These are phyloP conservation scores for Diarsia mendica DNA, from an alignment of 2,888 invertebrate genomes.

Conservation along the genomic window DNA sequence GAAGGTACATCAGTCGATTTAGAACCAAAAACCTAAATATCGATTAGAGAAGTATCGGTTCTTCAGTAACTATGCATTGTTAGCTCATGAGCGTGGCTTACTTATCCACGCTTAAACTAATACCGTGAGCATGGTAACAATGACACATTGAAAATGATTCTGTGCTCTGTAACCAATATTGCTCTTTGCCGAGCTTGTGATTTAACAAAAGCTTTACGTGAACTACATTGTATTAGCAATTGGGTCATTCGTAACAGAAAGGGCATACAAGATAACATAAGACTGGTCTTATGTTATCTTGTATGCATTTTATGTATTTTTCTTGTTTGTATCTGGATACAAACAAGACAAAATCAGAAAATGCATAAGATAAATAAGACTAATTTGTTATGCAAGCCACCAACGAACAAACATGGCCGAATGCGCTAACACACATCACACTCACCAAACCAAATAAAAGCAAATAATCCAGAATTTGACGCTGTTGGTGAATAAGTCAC, in stretches of 20 bases:
- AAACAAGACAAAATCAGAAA: not conserved
- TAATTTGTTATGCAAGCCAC: not conserved
- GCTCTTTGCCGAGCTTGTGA: not conserved
- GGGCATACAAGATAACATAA: not conserved
- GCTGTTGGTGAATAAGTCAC: not conserved
- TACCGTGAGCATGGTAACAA: not conserved
- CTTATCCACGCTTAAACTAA: not conserved
- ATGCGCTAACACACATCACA: slow-evolving; percentile 21
- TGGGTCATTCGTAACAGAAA: not conserved
- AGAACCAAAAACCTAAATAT: not conserved
- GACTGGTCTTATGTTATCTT: too few species aligned
- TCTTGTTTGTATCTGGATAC: too few species aligned
- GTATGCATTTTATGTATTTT: too few species aligned
- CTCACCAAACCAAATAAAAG: not conserved
- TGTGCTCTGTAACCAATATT: not conserved
- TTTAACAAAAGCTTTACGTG: not conserved
- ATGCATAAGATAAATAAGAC: not conserved
- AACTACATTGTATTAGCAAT: not conserved
- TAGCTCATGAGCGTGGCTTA: slow-evolving; percentile 10
- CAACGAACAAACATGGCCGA: not conserved
- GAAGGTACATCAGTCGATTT: not conserved
- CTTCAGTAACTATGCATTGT: not conserved
- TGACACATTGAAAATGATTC: not conserved
- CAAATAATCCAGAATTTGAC: slow-evolving; percentile 6
- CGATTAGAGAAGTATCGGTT: not conserved